phyloP scores from a whole-genome alignment of 1,140 invertebrate species.

The Bombus consobrinus region DNA sequence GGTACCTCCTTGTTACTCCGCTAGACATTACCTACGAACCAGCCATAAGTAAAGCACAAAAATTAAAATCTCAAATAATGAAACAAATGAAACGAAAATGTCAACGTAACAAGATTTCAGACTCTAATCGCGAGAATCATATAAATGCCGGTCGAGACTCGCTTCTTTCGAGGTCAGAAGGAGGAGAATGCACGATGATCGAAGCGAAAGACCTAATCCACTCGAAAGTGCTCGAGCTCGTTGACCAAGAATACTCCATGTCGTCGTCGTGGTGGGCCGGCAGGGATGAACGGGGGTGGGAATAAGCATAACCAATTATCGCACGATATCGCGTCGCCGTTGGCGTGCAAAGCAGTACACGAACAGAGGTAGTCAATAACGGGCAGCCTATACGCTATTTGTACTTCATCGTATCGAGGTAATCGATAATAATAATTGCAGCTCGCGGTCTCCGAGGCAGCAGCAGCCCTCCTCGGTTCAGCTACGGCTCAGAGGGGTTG shows the following conservation, averaged over 20 bases:
- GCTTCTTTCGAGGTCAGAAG: background rate
- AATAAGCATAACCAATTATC: constrained; percentile 61
- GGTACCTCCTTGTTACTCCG: too few species aligned
- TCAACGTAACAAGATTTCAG: background rate
- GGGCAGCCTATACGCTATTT: constrained; percentile 69
- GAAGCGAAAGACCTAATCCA: background rate
- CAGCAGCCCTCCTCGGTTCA: constrained; percentile 40
- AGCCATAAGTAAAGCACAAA: background rate
- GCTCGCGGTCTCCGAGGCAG: constrained; percentile 53
- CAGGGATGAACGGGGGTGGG: background rate
- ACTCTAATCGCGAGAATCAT: background rate
- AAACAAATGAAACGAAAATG: too few species aligned
- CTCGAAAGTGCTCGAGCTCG: constrained; percentile 1
- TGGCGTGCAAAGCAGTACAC: constrained; percentile 31
- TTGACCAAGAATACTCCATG: constrained; percentile 25
- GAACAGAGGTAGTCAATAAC: constrained; percentile 67
- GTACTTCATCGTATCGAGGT: constrained; percentile 69
- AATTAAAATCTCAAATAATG: background rate
- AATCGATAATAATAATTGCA: constrained; percentile 77
- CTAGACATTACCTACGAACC: background rate
- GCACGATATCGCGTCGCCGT: constrained; percentile 42
- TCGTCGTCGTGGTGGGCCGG: too few species aligned
- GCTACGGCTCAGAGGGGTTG: constrained; percentile 40
- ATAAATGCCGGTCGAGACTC: background rate
- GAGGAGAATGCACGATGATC: background rate